Conservation (phyloP, 1,140 invertebrate genomes). For the Trypoxylus dichotomus region DNA sequence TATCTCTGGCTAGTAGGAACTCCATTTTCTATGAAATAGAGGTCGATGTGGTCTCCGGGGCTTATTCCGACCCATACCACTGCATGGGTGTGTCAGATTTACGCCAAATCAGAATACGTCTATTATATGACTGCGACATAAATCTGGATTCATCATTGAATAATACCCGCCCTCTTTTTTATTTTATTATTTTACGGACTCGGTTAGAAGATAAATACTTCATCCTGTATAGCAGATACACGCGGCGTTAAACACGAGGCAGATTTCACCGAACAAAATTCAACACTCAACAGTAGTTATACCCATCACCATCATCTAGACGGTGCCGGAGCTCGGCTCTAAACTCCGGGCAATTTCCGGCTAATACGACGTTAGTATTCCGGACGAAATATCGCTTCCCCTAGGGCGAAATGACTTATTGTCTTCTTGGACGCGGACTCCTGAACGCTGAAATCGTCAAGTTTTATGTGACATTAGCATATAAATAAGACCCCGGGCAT, state of each 20-base stretch:
- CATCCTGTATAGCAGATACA: too few relatives aligned
- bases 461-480: constrained; percentile 21
- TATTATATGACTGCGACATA: too few relatives aligned
- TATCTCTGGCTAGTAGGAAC: too few relatives aligned
- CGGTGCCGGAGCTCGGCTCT: background rate
- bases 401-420: constrained; percentile 5
- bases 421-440: constrained; percentile 3
- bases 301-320: background rate
- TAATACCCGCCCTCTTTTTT: too few relatives aligned
- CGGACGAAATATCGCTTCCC: background rate
- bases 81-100: too few relatives aligned
- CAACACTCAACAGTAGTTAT: background rate
- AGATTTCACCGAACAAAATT: background rate
- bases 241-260: background rate
- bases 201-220: too few relatives aligned
- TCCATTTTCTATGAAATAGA: too few relatives aligned
- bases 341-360: constrained; percentile 22
- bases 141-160: too few relatives aligned
- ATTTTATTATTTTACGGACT: too few relatives aligned
- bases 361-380: constrained; percentile 4
- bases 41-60: too few relatives aligned
- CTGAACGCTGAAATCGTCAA: constrained; percentile 4
- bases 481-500: background rate
- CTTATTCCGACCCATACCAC: too few relatives aligned
- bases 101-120: too few relatives aligned